Percentiles rank a stretch among this genome's conserved stretches.
These are phyloP conservation scores for Lagorchestes hirsutus DNA, from an alignment of 2,797 vertebrate genomes.

Conservation along the genomic window DNA sequence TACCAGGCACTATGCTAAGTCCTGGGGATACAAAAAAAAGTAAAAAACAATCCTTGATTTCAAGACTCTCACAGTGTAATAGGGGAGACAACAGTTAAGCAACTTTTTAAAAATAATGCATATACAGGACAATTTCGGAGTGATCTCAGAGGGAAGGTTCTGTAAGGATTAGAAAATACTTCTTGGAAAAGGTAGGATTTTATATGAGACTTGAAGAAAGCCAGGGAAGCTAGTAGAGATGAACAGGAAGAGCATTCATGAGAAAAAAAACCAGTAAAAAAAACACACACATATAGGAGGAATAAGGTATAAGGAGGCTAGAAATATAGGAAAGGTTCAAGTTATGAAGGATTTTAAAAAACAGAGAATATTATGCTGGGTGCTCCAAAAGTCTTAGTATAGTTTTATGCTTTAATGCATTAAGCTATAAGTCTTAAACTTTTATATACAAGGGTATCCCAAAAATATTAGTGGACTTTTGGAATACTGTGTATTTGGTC, in stretches of 20 bases:
- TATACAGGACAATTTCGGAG: not conserved
- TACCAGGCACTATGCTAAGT: not conserved
- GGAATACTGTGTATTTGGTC: not conserved
- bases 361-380: not conserved
- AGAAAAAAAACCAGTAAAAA: too few species aligned
- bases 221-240: not conserved
- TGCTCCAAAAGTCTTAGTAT: not conserved
- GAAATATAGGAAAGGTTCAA: not conserved
- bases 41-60: not conserved
- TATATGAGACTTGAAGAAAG: not conserved
- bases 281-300: too few species aligned
- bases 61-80: not conserved
- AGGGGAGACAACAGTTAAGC: not conserved
- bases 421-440: not conserved
- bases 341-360: not conserved
- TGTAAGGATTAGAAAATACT: not conserved
- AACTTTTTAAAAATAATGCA: too few species aligned
- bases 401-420: not conserved
- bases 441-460: not conserved
- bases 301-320: not conserved
- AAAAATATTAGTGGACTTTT: not conserved
- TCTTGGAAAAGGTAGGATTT: not conserved
- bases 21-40: not conserved
- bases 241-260: not conserved
- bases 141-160: not conserved